Evolutionary conservation across 2,888 invertebrate genomes (phyloP), one percentile per base, ranked within the genome.

Genomic region (Callyntrura sp.): DNA sequence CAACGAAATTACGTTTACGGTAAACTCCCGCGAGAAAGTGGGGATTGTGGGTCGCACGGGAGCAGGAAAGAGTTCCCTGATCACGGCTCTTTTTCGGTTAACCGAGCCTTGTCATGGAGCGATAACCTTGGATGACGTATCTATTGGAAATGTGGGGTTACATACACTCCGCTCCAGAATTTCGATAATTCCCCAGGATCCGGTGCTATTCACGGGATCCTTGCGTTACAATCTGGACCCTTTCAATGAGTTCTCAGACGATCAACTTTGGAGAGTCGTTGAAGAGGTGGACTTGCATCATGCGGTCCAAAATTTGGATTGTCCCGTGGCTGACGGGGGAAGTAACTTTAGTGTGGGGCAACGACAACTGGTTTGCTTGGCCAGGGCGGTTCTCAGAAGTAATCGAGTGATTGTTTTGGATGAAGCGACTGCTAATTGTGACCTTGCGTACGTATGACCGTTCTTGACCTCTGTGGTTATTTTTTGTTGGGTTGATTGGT

Each of bases 371-470:
- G 90, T 92, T 23, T 88, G 84, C 45, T 62, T 90, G n/a, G 88
- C 81, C 8, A 70, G 87, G 14, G 98, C 98, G 45, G 97, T 98
- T 93, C 95, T 98, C 20, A 96, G 97, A 23, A 97, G 97, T 91
- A 98, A 98, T 94, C 96, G 96, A 92, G 97, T 98, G 92, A 95
- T 98, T 0, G 97, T 98, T 92, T 95, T 98, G 93, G 98, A 98
- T 94, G 98, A 98, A 94, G 98, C 98, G n/a, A 98, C 98, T 0
- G 98, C 98, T 0, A 98, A 98, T 94, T 98, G 98, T 8, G 98
- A 98, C 95, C 97, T 97, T 11, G 97, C 97, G 96, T 97, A 94
- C 82, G 97, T 96, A n/a, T n/a, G n/a, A n/a, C n/a, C n/a, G n/a
- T n/a, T 35, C 35, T 35, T 35, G 35, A 35, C 35, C 35, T 35